Conservation (phyloP, 2,888 invertebrate genomes). For the Drosophila meridiana region DNA sequence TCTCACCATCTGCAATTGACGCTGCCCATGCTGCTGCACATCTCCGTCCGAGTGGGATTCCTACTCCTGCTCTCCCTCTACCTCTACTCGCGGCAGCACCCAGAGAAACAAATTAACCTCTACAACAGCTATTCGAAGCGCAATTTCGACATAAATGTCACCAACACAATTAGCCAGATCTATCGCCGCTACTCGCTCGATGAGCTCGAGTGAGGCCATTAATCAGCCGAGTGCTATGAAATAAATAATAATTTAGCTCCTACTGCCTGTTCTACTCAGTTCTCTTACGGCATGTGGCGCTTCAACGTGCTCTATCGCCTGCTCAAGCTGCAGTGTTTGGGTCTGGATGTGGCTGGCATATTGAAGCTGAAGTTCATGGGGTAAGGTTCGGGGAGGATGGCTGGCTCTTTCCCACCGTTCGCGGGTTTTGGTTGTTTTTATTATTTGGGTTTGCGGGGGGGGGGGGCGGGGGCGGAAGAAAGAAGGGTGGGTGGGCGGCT, state of each 20-base stretch:
- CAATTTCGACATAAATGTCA: constrained; percentile 63
- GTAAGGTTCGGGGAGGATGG: no score
- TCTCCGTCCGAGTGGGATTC: constrained; percentile 9
- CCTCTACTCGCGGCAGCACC: constrained; percentile 16
- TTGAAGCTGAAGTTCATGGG: constrained; percentile 37
- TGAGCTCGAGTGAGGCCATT: constrained; percentile 47
- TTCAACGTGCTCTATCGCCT: constrained; percentile 32
- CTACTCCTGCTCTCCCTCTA: constrained; percentile 21
- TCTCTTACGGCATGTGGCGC: constrained; percentile 41
- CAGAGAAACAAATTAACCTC: constrained; percentile 18
- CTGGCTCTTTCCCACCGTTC: no score
- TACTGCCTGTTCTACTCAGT: constrained; percentile 32
- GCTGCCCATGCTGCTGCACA: constrained; percentile 27
- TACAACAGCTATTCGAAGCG: constrained; percentile 21
- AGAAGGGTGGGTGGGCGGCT: no score
- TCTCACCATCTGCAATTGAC: constrained; percentile 20
- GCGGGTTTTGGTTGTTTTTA: no score
- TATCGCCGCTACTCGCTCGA: constrained; percentile 61
- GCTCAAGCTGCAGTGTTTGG: constrained; percentile 21
- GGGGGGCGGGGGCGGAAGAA: no score
- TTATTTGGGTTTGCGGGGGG: no score
- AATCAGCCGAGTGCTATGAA: constrained; percentile 3
- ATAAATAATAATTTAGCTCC: neutral
- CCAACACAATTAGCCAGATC: constrained; percentile 57
- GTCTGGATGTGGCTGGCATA: constrained; percentile 39